Conservation (phyloP, 2,888 invertebrate genomes). For the Cremastobaeus sp. region DNA sequence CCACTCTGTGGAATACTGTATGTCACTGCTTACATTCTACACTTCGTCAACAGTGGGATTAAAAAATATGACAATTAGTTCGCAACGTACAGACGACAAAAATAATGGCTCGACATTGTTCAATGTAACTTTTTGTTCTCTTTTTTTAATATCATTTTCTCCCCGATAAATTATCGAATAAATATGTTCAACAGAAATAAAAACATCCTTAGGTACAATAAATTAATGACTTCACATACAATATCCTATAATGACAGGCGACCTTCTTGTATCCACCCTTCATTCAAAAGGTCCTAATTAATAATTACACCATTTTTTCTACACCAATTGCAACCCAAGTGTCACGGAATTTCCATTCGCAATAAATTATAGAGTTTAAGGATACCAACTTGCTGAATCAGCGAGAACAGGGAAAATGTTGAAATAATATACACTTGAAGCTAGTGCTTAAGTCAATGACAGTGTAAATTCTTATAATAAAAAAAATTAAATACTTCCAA, state of each 20-base stretch:
- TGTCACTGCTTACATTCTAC: constrained; percentile 70
- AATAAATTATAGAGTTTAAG: no score
- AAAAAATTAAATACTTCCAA: no score
- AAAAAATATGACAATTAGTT: constrained; percentile 56
- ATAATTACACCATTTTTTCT: constrained; percentile 44
- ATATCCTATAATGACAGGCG: constrained; percentile 58
- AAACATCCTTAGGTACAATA: constrained; percentile 33
- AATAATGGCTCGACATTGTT: constrained; percentile 45
- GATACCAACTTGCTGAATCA: no score
- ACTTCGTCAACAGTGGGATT: constrained; percentile 61
- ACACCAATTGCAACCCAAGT: constrained; percentile 26
- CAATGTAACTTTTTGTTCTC: not conserved
- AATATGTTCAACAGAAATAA: constrained; percentile 42
- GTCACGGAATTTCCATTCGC: no score
- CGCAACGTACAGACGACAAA: constrained; percentile 52
- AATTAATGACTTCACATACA: constrained; percentile 56
- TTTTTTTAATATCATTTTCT: constrained; percentile 1
- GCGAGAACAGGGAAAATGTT: no score
- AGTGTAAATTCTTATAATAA: no score
- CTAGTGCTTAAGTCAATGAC: no score
- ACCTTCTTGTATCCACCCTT: constrained; percentile 27
- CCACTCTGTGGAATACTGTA: constrained; percentile 75
- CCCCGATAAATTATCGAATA: constrained; percentile 33
- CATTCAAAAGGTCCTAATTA: constrained; percentile 42
- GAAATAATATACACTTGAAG: no score